Evolutionary conservation across 2,113 vertebrate species (phyloP), one percentile per base, ranked within the genome.

Genomic region (Ranitomeya variabilis): DNA sequence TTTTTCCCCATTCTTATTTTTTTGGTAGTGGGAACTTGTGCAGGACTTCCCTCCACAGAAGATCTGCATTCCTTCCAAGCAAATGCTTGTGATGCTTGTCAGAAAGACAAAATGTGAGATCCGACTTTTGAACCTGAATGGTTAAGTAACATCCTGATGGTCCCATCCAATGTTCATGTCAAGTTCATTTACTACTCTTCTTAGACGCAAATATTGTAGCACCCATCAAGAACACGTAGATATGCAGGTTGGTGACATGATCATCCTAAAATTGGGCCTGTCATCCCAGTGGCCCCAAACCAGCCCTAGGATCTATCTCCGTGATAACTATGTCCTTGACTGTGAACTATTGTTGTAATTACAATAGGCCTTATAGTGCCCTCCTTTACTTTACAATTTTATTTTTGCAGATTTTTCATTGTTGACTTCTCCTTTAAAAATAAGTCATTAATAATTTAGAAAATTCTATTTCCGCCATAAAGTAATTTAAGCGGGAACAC

Each of bases 401-500:
- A 45, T 37, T 19, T 31, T 51, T n/a, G n/a, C 45, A 67, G 11
- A 64, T 11, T 60, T 57, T 21, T 12, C 37, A 80, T 6, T 52
- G 12, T 8, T 15, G 15, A 19, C 21, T n/a, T 69, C 23, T 54
- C 26, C 16, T 9, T 31, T 16, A 67, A 84, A 71, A 83, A 73
- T 37, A 74, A 19, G 82, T 26, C 4, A 71, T 71, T 52, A 54
- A 51, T 45, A 54, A 51, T 69, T 67, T 84, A 18, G 5, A 21
- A 64, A 76, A 77, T 86, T 62, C 71, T 64, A 52, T 74, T 77
- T 62, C 26, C 16, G 55, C 45, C 76, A 21, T 51, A 71, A 76
- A 86, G 84, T 77, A 60, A 86, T 86, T 86, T 86, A 23, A 86
- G 64, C 51, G 21, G 67, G 31, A 84, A 77, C 54, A 67, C 37